These are phyloP conservation scores for Neoascia interrupta DNA, from an alignment of 2,888 invertebrate genomes.

Conservation along the genomic window DNA sequence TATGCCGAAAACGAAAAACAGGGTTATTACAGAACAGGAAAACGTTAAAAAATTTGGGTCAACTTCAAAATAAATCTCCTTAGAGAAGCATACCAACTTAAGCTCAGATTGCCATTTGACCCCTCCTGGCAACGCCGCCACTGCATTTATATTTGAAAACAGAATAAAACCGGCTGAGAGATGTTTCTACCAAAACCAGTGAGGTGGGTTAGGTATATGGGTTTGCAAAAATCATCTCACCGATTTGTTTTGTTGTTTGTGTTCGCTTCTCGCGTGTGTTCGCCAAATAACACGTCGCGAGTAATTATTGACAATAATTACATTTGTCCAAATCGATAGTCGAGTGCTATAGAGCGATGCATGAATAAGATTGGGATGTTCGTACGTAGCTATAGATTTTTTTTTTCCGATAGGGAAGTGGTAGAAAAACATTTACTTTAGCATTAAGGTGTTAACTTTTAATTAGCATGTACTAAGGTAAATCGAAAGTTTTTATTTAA, in stretches of 20 bases:
- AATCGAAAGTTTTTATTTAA: constrained; percentile 30
- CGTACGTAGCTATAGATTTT: too few relatives aligned
- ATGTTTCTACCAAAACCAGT: constrained; percentile 58
- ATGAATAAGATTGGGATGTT: constrained; percentile 12
- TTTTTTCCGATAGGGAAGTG: constrained; percentile 1
- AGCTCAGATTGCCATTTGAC: too few relatives aligned
- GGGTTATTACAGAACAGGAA: too few relatives aligned
- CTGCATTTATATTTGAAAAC: constrained; percentile 8
- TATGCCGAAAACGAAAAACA: too few relatives aligned
- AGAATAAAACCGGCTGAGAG: constrained; percentile 34
- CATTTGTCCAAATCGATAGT: constrained; percentile 12
- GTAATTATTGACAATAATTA: constrained; percentile 44
- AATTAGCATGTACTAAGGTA: constrained; percentile 16
- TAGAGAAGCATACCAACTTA: too few relatives aligned
- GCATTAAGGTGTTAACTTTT: constrained; percentile 19
- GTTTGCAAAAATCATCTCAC: constrained; percentile 41
- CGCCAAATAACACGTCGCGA: constrained; percentile 20
- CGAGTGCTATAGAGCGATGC: constrained; percentile 1
- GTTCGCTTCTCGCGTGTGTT: constrained; percentile 42
- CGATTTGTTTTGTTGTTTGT: constrained; percentile 26
- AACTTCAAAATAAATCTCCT: too few relatives aligned
- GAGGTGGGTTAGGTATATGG: constrained; percentile 25
- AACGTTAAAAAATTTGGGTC: too few relatives aligned
- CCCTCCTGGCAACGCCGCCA: constrained; percentile 21
- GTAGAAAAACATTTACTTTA: constrained; percentile 34